These are phyloP conservation scores for Microctonus hyperodae DNA, from an alignment of 2,888 invertebrate species.

Conservation along the genomic window DNA sequence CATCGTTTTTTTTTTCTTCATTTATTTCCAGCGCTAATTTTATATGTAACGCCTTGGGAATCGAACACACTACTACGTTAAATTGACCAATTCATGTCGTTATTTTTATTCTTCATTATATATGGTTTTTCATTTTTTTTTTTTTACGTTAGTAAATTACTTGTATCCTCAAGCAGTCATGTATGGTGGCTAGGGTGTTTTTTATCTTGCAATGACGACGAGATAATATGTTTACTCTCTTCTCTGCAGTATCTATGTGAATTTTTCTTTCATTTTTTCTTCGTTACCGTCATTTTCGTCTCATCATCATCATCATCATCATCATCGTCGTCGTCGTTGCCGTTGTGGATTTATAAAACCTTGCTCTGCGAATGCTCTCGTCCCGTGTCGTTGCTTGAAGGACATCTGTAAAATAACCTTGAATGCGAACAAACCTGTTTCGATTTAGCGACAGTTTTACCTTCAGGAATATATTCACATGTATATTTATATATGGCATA, in stretches of 20 bases:
- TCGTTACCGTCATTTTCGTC: neutral
- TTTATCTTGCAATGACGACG: slow-evolving; percentile 26
- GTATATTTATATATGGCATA: slow-evolving; percentile 4
- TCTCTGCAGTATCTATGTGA: neutral
- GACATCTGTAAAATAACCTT: slow-evolving; percentile 28
- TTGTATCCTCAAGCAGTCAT: neutral
- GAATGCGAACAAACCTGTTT: slow-evolving; percentile 31
- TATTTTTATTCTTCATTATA: slow-evolving; percentile 8
- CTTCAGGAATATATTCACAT: slow-evolving; percentile 6
- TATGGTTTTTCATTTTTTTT: neutral
- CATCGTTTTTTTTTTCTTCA: neutral
- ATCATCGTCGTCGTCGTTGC: neutral
- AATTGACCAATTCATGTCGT: slow-evolving; percentile 29
- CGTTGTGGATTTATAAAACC: slow-evolving; percentile 13
- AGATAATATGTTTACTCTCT: slow-evolving; percentile 10
- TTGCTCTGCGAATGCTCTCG: slow-evolving; percentile 18
- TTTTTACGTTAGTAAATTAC: slow-evolving; percentile 10
- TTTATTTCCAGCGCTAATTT: slow-evolving; percentile 23
- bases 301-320: neutral
- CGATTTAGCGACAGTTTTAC: slow-evolving; percentile 29
- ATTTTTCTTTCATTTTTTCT: neutral
- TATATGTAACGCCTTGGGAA: slow-evolving; percentile 1
- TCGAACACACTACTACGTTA: slow-evolving; percentile 7
- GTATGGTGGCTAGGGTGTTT: slow-evolving; percentile 17
- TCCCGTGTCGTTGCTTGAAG: slow-evolving; percentile 16